Percentiles rank a stretch among this genome's conserved stretches.
These are phyloP conservation scores for Corydoras sp. DNA, from an alignment of 2,113 vertebrate genomes.

Conservation along the genomic window DNA sequence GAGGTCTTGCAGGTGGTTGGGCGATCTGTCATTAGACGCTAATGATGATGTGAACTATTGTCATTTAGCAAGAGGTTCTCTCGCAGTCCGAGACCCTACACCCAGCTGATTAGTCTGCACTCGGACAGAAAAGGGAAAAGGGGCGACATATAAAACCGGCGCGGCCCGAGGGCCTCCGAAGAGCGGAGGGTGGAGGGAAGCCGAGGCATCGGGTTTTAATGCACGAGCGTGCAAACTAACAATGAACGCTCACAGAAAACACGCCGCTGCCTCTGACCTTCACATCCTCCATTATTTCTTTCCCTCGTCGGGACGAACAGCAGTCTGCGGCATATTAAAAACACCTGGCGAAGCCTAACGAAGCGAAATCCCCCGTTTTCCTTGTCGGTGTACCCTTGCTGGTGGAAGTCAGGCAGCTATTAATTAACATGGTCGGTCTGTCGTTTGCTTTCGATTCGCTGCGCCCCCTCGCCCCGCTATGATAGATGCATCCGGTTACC, in stretches of 20 bases:
- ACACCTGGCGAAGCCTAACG: slow-evolving; percentile 4
- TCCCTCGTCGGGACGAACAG: slow-evolving; percentile 5
- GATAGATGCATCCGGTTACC: not conserved
- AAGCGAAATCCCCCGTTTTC: not conserved
- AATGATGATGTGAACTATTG: slow-evolving; percentile 11
- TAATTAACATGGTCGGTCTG: slow-evolving; percentile 14
- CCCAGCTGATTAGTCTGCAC: slow-evolving; percentile 25
- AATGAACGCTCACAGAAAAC: slow-evolving; percentile 22
- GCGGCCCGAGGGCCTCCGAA: slow-evolving; percentile 17
- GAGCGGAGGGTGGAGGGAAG: not conserved
- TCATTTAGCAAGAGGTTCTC: slow-evolving; percentile 19
- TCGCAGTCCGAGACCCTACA: slow-evolving; percentile 27
- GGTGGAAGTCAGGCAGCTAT: not conserved
- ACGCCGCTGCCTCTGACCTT: slow-evolving; percentile 16
- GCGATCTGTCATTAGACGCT: slow-evolving; percentile 3
- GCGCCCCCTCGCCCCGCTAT: not conserved
- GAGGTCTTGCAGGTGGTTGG: too few relatives aligned
- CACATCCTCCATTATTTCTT: slow-evolving; percentile 1
- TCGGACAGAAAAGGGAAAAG: slow-evolving; percentile 7
- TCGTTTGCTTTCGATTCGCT: not conserved
- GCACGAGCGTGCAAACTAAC: slow-evolving; percentile 21
- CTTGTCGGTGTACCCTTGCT: not conserved
- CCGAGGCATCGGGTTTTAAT: slow-evolving; percentile 13
- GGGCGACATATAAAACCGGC: slow-evolving; percentile 22
- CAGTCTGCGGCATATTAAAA: slow-evolving; percentile 25